Evolutionary conservation across 2,888 invertebrate species (phyloP).

Genomic region (Scaptomyza tumidula): DNA sequence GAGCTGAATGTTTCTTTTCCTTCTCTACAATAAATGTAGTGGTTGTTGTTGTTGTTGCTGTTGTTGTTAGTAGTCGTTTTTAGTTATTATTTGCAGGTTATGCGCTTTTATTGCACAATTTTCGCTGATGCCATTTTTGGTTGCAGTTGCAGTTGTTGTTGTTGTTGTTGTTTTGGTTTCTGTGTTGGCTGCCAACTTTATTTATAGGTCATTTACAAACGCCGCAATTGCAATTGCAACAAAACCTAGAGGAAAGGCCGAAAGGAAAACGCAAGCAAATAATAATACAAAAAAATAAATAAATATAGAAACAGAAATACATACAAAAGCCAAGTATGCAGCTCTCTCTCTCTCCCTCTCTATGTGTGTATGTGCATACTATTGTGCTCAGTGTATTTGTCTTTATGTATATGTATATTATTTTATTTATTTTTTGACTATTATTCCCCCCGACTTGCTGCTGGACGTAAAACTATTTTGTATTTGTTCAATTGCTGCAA

Average conservation of each 20-base stretch:
- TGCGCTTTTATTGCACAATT: conserved; percentile 72
- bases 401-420: conserved; percentile 45
- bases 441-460: too few relatives aligned
- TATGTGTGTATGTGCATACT: conserved; percentile 6
- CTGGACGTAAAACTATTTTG: conserved; percentile 59
- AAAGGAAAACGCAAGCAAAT: conserved; percentile 37
- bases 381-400: conserved; percentile 23
- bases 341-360: not conserved
- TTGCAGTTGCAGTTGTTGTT: conserved; percentile 43
- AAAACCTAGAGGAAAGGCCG: conserved; percentile 48
- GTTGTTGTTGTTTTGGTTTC: not conserved
- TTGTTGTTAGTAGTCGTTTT: conserved; percentile 14
- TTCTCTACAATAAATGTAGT: conserved; percentile 13
- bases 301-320: conserved; percentile 8
- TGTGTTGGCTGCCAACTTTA: conserved; percentile 71
- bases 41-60: conserved; percentile 10
- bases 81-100: conserved; percentile 52
- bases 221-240: conserved; percentile 30
- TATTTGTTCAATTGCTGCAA: conserved; percentile 80
- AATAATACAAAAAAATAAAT: conserved; percentile 18
- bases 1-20: conserved; percentile 9
- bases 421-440: conserved; percentile 50
- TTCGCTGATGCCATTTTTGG: conserved; percentile 66
- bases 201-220: conserved; percentile 71
- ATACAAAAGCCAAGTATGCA: conserved; percentile 39